Base-by-base conservation (phyloP, 2,888 invertebrate species). In the Trilocha varians region DNA sequence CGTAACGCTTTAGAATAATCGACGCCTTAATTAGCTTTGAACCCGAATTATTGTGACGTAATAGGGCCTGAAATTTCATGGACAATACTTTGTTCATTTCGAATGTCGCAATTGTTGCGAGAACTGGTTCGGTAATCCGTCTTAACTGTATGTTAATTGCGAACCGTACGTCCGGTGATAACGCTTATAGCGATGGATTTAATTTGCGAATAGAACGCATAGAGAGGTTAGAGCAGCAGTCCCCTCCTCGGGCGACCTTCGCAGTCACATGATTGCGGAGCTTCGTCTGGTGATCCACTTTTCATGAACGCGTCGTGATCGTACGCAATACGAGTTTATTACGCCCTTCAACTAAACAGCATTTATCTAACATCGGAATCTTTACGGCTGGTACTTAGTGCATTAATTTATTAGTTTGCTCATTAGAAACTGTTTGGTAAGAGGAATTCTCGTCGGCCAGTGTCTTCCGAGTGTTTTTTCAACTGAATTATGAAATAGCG, bases 201-300 rank as follows among this genome's bases (percentile, higher is more conserved):
- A 53, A 56, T 58, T 57, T 46, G 51, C 51, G 49, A 53, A 57
- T 51, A 46, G 54, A 54, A 58, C 47, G 51, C 40, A 48, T 48
- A n/a, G 44, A 47, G 50, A 57, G 50, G 49, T 43, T 40, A 32
- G 43, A 47, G 34, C 40, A 42, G 38, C 42, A 48, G 39, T 52
- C 41, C 53, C 52, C 49, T 16, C 47, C 44, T 45, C 44, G 32
- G 9, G 41, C 57, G 68, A 53, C 75, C 75, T 74, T 73, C 70
- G 46, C 47, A 70, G 67, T 75, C 76, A 75, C 68, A 70, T 74
- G 75, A 78, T 70, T 72, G 41, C 57, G 55, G 51, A 66, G 70
- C 62, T 65, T 67, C 60, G 56, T 55, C 47, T 48, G 59, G 57
- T 69, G 69, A 69, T 74, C 71, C 62, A 75, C 67, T 68, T 76